These are phyloP conservation scores for Vanacampus margaritifer DNA, from an alignment of 2,113 vertebrate species.

Conservation along the genomic window DNA sequence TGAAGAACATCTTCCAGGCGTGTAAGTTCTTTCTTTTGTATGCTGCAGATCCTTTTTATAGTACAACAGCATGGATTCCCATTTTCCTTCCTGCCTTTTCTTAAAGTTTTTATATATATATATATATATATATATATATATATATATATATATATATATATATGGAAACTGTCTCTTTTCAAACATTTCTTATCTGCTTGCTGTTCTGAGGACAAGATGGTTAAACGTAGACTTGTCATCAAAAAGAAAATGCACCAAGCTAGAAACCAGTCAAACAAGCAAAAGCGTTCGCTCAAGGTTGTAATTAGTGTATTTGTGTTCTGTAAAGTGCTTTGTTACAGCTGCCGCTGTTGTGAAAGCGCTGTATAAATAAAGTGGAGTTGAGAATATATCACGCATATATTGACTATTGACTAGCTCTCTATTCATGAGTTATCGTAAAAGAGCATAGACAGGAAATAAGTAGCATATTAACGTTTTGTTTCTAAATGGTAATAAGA, in stretches of 20 bases:
- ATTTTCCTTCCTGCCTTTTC: neutral
- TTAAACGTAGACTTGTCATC: neutral
- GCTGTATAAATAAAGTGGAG: too few species aligned
- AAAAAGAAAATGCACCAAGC: neutral
- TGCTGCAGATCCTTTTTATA: neutral
- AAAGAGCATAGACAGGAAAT: conserved; percentile 11
- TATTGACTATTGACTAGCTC: conserved; percentile 4
- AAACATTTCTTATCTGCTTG: neutral
- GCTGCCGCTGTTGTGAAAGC: too few species aligned
- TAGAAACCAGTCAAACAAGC: conserved; percentile 36
- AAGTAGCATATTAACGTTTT: conserved; percentile 29
- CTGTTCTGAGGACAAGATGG: neutral
- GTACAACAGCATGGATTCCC: neutral
- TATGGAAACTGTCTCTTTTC: neutral
- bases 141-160: too few species aligned
- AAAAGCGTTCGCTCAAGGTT: conserved; percentile 20
- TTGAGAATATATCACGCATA: too few species aligned
- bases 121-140: too few species aligned
- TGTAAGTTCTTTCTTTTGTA: neutral
- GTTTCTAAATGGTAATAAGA: conserved; percentile 8
- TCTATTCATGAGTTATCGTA: conserved; percentile 7
- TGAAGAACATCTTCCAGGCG: neutral
- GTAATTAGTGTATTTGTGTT: conserved; percentile 12
- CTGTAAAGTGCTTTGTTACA: too few species aligned
- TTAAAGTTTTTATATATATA: too few species aligned